Evolutionary conservation across 2,113 vertebrate genomes (phyloP).

Genomic region (Ciconia maguari): DNA sequence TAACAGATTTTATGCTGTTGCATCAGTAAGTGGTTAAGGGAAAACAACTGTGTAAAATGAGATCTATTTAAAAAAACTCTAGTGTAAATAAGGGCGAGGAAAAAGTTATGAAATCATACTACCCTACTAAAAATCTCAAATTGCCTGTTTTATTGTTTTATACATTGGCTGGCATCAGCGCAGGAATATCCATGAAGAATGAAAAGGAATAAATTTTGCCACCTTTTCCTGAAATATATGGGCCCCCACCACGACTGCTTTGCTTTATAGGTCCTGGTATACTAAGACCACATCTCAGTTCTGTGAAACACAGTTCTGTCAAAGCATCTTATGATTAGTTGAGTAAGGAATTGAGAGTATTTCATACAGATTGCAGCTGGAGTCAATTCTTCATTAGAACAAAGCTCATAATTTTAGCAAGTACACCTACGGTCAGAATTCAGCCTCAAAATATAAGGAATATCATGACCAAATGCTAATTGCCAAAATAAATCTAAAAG

Average conservation of each 20-base stretch:
- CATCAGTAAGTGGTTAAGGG: neutral
- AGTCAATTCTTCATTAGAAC: conserved; percentile 23
- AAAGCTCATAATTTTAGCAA: neutral
- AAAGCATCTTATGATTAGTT: neutral
- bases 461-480: neutral
- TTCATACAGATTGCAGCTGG: neutral
- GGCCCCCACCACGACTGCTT: neutral
- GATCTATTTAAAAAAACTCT: neutral
- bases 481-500: neutral
- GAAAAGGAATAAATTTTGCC: conserved; percentile 20
- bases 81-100: neutral
- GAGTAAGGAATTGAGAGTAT: neutral
- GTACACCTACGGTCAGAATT: neutral
- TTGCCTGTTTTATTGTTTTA: neutral
- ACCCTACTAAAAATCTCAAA: conserved; percentile 29
- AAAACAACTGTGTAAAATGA: neutral
- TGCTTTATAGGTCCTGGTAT: neutral
- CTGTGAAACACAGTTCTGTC: conserved; percentile 21
- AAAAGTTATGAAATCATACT: neutral
- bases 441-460: neutral
- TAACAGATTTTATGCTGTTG: neutral
- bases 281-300: neutral
- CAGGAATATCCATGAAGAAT: neutral
- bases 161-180: neutral
- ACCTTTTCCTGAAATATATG: neutral